These are phyloP conservation scores for Salvelinus namaycush DNA, from an alignment of 2,113 vertebrate species.

Conservation along the genomic window DNA sequence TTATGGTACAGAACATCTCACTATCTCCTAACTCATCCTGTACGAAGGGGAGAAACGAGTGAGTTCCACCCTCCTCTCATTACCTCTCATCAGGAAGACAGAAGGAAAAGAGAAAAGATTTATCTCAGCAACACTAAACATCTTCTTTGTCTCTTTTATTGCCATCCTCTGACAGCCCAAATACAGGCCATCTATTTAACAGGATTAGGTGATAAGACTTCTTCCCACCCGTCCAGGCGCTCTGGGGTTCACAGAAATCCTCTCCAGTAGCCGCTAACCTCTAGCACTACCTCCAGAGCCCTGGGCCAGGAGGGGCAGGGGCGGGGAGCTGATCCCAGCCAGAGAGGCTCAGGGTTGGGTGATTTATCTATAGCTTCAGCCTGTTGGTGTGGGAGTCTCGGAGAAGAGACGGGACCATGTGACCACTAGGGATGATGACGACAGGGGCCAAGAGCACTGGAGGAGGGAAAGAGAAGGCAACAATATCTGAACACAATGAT, in stretches of 20 bases:
- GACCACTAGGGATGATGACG: background rate
- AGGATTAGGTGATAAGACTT: slow-evolving; percentile 63
- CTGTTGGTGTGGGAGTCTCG: slow-evolving; percentile 46
- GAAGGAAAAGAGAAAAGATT: slow-evolving; percentile 47
- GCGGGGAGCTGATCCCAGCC: slow-evolving; percentile 49
- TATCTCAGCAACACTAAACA: slow-evolving; percentile 44
- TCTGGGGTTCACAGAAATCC: slow-evolving; percentile 42
- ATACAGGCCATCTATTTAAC: slow-evolving; percentile 65
- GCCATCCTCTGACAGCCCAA: slow-evolving; percentile 59
- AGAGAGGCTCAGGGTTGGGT: slow-evolving; percentile 44
- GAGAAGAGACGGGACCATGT: background rate
- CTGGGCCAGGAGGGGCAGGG: slow-evolving; percentile 21
- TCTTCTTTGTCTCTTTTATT: slow-evolving; percentile 41
- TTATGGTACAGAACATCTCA: slow-evolving; percentile 23
- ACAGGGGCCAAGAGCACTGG: background rate
- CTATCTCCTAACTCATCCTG: slow-evolving; percentile 35
- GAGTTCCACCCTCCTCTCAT: slow-evolving; percentile 18
- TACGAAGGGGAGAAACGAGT: slow-evolving; percentile 31
- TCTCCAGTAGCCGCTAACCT: slow-evolving; percentile 31
- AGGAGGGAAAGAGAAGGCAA: background rate
- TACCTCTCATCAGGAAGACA: background rate
- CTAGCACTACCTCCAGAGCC: slow-evolving; percentile 43
- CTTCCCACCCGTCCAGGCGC: slow-evolving; percentile 48
- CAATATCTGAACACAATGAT: background rate
- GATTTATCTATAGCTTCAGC: slow-evolving; percentile 37